Evolutionary conservation across 2,797 vertebrate genomes (phyloP).

Genomic region (Squalus acanthias): DNA sequence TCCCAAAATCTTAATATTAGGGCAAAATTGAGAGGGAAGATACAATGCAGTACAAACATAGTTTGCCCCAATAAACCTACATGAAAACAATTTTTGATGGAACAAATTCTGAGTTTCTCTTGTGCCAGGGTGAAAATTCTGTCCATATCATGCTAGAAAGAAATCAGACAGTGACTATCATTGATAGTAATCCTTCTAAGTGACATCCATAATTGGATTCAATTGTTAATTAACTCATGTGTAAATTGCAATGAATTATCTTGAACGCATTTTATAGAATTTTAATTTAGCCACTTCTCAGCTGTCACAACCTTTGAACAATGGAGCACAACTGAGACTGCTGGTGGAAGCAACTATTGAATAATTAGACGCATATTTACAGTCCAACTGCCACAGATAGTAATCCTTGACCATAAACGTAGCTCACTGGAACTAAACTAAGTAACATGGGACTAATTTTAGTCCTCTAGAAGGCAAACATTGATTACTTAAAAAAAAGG

Average conservation of each 20-base stretch:
- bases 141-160: not conserved
- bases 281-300: slow-evolving; percentile 56
- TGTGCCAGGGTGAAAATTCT: not conserved
- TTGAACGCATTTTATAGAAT: slow-evolving; percentile 52
- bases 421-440: slow-evolving; percentile 56
- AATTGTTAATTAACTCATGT: not conserved
- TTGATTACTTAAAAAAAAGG: not conserved
- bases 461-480: slow-evolving; percentile 51
- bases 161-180: not conserved
- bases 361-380: slow-evolving; percentile 65
- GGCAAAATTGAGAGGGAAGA: no score
- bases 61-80: no score
- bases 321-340: slow-evolving; percentile 60
- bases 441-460: slow-evolving; percentile 56
- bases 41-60: no score
- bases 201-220: not conserved
- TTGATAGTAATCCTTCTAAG: not conserved
- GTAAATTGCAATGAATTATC: slow-evolving; percentile 39
- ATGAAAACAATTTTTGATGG: no score
- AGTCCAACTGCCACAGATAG: slow-evolving; percentile 49
- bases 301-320: slow-evolving; percentile 64
- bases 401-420: slow-evolving; percentile 51
- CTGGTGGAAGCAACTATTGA: slow-evolving; percentile 64
- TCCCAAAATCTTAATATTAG: no score
- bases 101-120: no score